phyloP scores from a whole-genome alignment of 2,797 vertebrate genomes.

The Gymnoscopelus microlampas region DNA sequence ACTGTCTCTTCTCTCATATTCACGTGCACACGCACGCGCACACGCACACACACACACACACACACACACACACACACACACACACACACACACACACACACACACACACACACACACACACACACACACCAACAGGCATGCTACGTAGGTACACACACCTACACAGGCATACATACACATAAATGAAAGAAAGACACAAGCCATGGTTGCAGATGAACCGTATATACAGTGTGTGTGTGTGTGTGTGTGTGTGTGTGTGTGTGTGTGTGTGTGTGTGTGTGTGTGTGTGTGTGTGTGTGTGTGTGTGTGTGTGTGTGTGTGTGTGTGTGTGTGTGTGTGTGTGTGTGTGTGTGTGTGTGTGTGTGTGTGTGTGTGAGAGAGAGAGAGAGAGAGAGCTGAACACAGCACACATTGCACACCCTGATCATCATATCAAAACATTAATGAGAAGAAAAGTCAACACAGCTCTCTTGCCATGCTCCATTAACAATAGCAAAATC shows the following conservation, averaged over 20 bases:
- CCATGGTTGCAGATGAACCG: conserved; percentile 44
- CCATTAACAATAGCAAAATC: conserved; percentile 78
- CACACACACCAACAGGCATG: conserved; percentile 6
- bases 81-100: conserved; percentile 14
- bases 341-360: conserved; percentile 15
- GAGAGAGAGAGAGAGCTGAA: conserved; percentile 7
- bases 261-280: conserved; percentile 1
- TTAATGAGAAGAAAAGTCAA: conserved; percentile 73
- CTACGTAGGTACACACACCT: neutral
- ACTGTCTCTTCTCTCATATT: conserved; percentile 42
- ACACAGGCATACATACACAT: conserved; percentile 19
- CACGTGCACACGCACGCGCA: conserved; percentile 14
- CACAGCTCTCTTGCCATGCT: conserved; percentile 74
- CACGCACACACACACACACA: conserved; percentile 2
- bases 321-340: conserved; percentile 2
- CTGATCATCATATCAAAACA: conserved; percentile 75
- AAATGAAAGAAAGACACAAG: neutral
- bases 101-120: conserved; percentile 16
- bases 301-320: conserved; percentile 10
- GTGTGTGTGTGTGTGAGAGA: neutral
- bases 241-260: conserved; percentile 12
- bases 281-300: conserved; percentile 6
- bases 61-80: conserved; percentile 13
- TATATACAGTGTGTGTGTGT: neutral
- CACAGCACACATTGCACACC: conserved; percentile 32